phyloP scores from a whole-genome alignment of 2,797 vertebrate species.

The Tragelaphus oryx region DNA sequence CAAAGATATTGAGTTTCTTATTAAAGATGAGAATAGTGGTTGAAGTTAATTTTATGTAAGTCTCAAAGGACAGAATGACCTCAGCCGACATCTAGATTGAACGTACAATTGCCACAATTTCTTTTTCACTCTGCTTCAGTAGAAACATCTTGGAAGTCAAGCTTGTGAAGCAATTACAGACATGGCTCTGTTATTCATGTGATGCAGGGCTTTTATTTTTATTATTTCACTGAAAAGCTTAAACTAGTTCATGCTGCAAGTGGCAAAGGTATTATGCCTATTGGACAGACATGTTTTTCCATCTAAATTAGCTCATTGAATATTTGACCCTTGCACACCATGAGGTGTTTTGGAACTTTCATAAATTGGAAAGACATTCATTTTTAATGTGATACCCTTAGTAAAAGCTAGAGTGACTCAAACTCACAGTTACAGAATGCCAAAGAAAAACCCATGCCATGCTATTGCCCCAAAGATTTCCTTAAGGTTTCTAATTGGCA shows the following conservation, averaged over 20 bases:
- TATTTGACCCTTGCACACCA: neutral
- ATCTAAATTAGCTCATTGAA: slow-evolving; percentile 27
- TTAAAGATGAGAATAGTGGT: slow-evolving; percentile 34
- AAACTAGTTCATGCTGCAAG: neutral
- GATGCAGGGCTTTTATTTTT: neutral
- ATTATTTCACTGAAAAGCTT: neutral
- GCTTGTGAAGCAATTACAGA: slow-evolving; percentile 27
- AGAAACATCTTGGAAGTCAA: slow-evolving; percentile 50
- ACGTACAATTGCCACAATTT: slow-evolving; percentile 43
- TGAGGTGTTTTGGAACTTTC: neutral
- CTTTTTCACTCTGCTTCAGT: neutral
- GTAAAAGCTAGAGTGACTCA: neutral
- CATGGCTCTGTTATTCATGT: neutral
- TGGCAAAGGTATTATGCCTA: neutral
- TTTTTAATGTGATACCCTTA: slow-evolving; percentile 24
- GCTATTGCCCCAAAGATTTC: neutral
- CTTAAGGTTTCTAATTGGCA: neutral
- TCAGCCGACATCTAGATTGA: slow-evolving; percentile 25
- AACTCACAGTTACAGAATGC: neutral
- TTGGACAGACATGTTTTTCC: neutral
- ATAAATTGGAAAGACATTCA: slow-evolving; percentile 11
- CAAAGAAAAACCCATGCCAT: neutral
- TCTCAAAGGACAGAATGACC: slow-evolving; percentile 38
- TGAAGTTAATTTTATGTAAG: slow-evolving; percentile 56
- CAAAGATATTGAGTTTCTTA: slow-evolving; percentile 30